phyloP scores from a whole-genome alignment of 2,888 invertebrate species.

The Caenorhabditis sp. region DNA sequence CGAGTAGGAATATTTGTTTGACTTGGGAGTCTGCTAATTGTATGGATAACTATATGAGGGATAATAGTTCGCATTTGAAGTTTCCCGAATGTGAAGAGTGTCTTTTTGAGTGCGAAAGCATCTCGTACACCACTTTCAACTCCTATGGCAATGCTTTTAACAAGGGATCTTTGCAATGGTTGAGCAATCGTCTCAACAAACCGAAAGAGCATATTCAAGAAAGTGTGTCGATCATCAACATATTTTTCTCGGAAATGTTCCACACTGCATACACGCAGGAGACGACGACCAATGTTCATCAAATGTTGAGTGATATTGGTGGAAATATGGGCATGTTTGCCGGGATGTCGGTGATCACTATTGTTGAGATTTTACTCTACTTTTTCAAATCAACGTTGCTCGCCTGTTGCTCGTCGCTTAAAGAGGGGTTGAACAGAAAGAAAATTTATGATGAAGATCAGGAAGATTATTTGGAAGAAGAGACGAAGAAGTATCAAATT shows the following conservation, averaged over 20 bases:
- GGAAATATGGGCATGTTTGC: constrained; percentile 31
- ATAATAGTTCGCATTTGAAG: constrained; percentile 13
- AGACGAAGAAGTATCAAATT: no score
- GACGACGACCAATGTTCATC: neutral
- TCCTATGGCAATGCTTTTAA: constrained; percentile 62
- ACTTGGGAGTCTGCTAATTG: constrained; percentile 21
- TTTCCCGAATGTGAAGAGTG: constrained; percentile 30
- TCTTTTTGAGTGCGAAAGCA: constrained; percentile 32
- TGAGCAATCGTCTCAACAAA: constrained; percentile 28
- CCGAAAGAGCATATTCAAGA: constrained; percentile 34
- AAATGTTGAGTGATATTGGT: constrained; percentile 7
- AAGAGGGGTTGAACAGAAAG: no score
- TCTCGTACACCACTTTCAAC: constrained; percentile 56
- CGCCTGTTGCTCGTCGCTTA: no score
- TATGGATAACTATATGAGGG: no score
- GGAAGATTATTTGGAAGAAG: no score
- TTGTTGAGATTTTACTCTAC: constrained; percentile 24
- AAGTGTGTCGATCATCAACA: constrained; percentile 28
- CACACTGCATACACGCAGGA: constrained; percentile 18
- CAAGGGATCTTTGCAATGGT: constrained; percentile 48
- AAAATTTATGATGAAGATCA: no score
- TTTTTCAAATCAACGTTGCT: no score
- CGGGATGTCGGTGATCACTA: constrained; percentile 29
- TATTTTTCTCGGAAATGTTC: constrained; percentile 24
- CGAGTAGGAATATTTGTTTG: constrained; percentile 1